Evolutionary conservation across 2,888 invertebrate species (phyloP).

Genomic region (Nomada lathburiana): DNA sequence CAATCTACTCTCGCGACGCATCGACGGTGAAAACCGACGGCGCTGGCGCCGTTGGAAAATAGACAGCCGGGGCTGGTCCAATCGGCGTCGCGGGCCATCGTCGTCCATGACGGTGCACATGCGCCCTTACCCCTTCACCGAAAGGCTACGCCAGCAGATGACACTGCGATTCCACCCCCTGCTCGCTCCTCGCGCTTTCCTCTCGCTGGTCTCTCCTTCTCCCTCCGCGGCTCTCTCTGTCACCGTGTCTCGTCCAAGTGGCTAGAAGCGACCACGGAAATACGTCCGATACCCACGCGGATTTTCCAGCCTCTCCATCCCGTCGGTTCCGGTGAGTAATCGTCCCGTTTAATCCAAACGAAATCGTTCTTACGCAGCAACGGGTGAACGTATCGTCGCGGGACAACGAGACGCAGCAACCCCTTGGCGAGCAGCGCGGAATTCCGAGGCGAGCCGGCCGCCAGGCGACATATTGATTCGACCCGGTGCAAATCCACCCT

Average conservation of each 20-base stretch:
- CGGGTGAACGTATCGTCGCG: background rate
- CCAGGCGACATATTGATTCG: constrained; percentile 53
- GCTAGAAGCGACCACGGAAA: constrained; percentile 58
- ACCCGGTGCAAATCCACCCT: constrained; percentile 41
- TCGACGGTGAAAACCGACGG: background rate
- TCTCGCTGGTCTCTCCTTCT: constrained; percentile 34
- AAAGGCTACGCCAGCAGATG: constrained; percentile 55
- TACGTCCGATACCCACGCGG: constrained; percentile 62
- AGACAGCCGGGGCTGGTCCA: constrained; percentile 51
- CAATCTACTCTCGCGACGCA: constrained; percentile 10
- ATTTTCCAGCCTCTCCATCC: constrained; percentile 59
- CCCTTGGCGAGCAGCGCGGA: background rate
- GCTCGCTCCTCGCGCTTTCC: constrained; percentile 48
- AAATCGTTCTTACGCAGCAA: background rate
- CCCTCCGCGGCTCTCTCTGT: constrained; percentile 26
- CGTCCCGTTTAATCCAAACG: background rate
- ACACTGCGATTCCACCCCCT: constrained; percentile 58
- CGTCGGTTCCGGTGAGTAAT: constrained; percentile 62
- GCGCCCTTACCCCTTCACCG: constrained; percentile 50
- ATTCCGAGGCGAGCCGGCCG: constrained; percentile 30
- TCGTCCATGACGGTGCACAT: constrained; percentile 49
- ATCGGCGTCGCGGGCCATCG: constrained; percentile 36
- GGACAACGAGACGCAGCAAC: background rate
- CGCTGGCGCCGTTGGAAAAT: constrained; percentile 47
- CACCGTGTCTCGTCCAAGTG: constrained; percentile 44